Percentiles rank a stretch among this genome's conserved stretches.
Conservation (phyloP, 1,140 invertebrate species). For the Protaetia brevitarsis region DNA sequence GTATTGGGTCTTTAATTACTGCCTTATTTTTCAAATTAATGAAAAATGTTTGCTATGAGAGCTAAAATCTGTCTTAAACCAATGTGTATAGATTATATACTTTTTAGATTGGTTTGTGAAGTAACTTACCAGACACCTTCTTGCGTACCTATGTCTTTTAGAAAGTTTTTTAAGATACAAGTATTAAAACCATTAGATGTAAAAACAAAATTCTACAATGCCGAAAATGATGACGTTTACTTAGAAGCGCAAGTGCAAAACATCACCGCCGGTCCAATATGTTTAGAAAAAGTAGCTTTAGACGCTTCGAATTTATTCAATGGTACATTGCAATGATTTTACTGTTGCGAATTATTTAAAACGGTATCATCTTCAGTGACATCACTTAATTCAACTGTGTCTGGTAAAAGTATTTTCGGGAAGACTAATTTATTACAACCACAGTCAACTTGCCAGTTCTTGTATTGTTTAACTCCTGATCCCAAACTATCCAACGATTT, state of each 20-base stretch:
- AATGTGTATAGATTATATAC: slow-evolving; percentile 24
- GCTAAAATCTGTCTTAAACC: background rate
- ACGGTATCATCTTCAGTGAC: slow-evolving; percentile 52
- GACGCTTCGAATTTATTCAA: slow-evolving; percentile 88
- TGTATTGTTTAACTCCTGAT: slow-evolving; percentile 86
- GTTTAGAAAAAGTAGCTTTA: slow-evolving; percentile 85
- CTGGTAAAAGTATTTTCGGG: slow-evolving; percentile 76
- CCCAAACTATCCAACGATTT: slow-evolving; percentile 69
- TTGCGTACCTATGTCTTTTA: slow-evolving; percentile 72
- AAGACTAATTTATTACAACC: slow-evolving; percentile 77
- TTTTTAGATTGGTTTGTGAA: slow-evolving; percentile 86
- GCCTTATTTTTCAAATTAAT: too few species aligned
- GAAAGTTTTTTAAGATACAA: slow-evolving; percentile 98
- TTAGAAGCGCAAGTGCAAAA: slow-evolving; percentile 97
- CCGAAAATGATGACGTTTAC: slow-evolving; percentile 95
- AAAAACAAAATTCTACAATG: slow-evolving; percentile 97
- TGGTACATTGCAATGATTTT: slow-evolving; percentile 50
- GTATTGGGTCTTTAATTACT: slow-evolving; percentile 41
- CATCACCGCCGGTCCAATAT: slow-evolving; percentile 84
- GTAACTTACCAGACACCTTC: slow-evolving; percentile 80
- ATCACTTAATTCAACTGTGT: slow-evolving; percentile 61
- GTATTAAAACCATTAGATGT: slow-evolving; percentile 97
- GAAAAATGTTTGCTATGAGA: too few species aligned
- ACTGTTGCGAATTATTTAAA: background rate
- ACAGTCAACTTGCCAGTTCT: slow-evolving; percentile 81